These are phyloP conservation scores for Habroteleia sp. DNA, from an alignment of 2,888 invertebrate genomes.

Conservation along the genomic window DNA sequence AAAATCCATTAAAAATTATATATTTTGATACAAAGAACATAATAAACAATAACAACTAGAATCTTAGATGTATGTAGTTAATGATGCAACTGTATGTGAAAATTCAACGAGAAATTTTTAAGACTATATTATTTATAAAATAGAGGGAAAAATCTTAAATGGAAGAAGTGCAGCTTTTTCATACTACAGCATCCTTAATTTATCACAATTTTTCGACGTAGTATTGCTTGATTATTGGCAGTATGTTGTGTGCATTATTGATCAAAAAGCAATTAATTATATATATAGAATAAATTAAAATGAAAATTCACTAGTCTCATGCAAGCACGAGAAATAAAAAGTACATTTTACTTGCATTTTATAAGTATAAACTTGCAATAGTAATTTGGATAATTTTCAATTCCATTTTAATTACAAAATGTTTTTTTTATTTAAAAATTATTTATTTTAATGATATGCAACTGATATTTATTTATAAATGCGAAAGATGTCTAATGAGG, in stretches of 20 bases:
- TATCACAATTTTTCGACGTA: slow-evolving; percentile 40
- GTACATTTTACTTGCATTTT: no score
- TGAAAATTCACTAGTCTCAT: slow-evolving; percentile 23
- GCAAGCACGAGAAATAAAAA: slow-evolving; percentile 31
- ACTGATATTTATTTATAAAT: slow-evolving; percentile 30
- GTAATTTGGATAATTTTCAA: background rate
- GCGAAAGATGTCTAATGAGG: slow-evolving; percentile 11
- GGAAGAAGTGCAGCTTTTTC: slow-evolving; percentile 46
- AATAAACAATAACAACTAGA: slow-evolving; percentile 49
- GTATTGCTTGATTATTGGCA: slow-evolving; percentile 53
- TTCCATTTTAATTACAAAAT: slow-evolving; percentile 12
- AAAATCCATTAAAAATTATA: slow-evolving; percentile 25
- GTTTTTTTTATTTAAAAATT: slow-evolving; percentile 7
- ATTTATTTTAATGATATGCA: slow-evolving; percentile 39
- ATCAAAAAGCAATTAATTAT: slow-evolving; percentile 15
- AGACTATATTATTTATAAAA: slow-evolving; percentile 23
- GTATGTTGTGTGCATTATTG: slow-evolving; percentile 40
- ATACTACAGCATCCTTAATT: slow-evolving; percentile 42
- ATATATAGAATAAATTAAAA: slow-evolving; percentile 13
- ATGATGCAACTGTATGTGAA: slow-evolving; percentile 27
- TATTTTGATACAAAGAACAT: slow-evolving; percentile 56
- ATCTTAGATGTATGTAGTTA: slow-evolving; percentile 37
- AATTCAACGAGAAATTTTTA: slow-evolving; percentile 24
- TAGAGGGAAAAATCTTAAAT: slow-evolving; percentile 27
- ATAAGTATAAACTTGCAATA: no score